Percentiles rank a stretch among this genome's conserved stretches.
Evolutionary conservation across 1,140 invertebrate genomes (phyloP).

Genomic region (Hirudo medicinalis): DNA sequence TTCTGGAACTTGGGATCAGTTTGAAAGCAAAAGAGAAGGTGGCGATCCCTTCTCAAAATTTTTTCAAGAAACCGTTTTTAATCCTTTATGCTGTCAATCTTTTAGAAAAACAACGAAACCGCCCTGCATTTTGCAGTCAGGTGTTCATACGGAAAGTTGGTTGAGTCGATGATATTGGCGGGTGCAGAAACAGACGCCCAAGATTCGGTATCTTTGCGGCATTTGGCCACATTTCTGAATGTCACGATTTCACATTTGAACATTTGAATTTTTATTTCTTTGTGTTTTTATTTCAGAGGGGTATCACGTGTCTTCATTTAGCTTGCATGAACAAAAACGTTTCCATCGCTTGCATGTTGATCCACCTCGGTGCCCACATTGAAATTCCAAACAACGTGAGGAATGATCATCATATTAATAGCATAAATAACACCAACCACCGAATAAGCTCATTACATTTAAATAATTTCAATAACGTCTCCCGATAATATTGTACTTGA

Average conservation of each 20-base stretch:
- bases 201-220: not conserved
- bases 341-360: constrained; percentile 67
- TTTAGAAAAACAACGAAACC: constrained; percentile 1
- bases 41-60: too few relatives aligned
- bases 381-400: constrained; percentile 49
- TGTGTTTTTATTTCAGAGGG: constrained; percentile 30
- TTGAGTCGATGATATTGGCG: constrained; percentile 5
- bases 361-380: constrained; percentile 73
- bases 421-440: too few relatives aligned
- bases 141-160: not conserved
- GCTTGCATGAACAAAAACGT: constrained; percentile 49
- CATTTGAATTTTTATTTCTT: not conserved
- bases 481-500: too few relatives aligned
- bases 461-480: too few relatives aligned
- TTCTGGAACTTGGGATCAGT: too few relatives aligned
- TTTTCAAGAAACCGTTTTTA: too few relatives aligned
- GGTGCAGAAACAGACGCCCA: not conserved
- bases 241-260: not conserved
- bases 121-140: not conserved
- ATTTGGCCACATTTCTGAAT: not conserved
- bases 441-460: too few relatives aligned
- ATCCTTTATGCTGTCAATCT: too few relatives aligned
- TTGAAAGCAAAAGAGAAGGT: too few relatives aligned
- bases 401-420: not conserved
- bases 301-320: constrained; percentile 52